Percentiles rank a stretch among this genome's conserved stretches.
These are phyloP conservation scores for Caenorhabditis parvicauda DNA, from an alignment of 2,888 invertebrate species.

Conservation along the genomic window DNA sequence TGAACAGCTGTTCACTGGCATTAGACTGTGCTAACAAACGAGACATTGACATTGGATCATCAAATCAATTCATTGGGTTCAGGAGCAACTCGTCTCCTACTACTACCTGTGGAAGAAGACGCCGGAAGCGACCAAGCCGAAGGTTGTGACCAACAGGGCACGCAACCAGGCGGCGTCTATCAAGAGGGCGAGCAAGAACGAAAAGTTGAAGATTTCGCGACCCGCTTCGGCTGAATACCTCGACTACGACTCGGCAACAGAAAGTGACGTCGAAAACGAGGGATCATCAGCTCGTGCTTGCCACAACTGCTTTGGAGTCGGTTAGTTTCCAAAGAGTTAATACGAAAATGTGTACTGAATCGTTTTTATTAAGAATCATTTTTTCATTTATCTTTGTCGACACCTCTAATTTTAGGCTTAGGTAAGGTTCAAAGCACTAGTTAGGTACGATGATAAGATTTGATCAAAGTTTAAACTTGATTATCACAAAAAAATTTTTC, in stretches of 20 bases:
- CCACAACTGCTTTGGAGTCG: conserved; percentile 76
- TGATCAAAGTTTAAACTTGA: too few species aligned
- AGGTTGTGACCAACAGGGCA: conserved; percentile 67
- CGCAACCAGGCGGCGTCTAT: conserved; percentile 25
- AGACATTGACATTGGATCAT: too few species aligned
- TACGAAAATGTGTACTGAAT: too few species aligned
- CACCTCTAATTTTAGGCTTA: too few species aligned
- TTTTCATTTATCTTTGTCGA: too few species aligned
- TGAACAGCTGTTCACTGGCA: too few species aligned
- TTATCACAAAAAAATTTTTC: too few species aligned
- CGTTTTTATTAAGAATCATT: too few species aligned
- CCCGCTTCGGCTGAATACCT: conserved; percentile 66
- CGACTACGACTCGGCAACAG: conserved; percentile 71
- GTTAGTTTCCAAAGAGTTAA: conserved; percentile 65
- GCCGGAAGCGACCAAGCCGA: conserved; percentile 91
- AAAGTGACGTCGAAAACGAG: conserved; percentile 56
- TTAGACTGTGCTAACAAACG: too few species aligned
- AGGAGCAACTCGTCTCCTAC: conserved; percentile 93
- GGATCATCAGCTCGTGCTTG: conserved; percentile 77
- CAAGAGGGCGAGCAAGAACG: conserved; percentile 39
- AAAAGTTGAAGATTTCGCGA: conserved; percentile 41
- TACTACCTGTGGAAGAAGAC: conserved; percentile 99
- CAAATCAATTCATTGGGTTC: too few species aligned
- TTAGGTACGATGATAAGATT: too few species aligned
- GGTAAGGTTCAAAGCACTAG: too few species aligned